phyloP scores from a whole-genome alignment of 2,113 vertebrate genomes.

The Coregonus clupeaformis region DNA sequence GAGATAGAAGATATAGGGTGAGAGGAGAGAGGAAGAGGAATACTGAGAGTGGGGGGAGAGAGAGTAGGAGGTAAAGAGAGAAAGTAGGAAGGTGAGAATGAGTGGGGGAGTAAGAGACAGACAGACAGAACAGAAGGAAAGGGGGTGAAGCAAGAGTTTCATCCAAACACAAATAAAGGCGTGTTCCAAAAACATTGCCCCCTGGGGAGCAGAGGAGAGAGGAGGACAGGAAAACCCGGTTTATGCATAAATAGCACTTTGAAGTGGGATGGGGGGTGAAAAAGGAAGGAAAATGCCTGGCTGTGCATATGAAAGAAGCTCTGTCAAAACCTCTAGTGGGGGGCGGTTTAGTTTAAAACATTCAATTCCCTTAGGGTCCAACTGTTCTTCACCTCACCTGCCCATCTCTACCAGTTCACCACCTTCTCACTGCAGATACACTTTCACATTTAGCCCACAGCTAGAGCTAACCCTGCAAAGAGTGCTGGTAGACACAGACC shows the following conservation, averaged over 20 bases:
- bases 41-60: too few relatives aligned
- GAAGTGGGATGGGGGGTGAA: conserved; percentile 65
- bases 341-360: conserved; percentile 49
- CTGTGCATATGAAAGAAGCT: conserved; percentile 49
- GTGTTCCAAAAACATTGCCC: conserved; percentile 64
- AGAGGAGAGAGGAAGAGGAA: neutral
- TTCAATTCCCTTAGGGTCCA: conserved; percentile 21
- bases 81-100: neutral
- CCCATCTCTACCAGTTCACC: conserved; percentile 34
- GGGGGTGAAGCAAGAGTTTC: neutral
- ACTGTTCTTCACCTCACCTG: conserved; percentile 38
- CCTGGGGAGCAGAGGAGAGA: conserved; percentile 68
- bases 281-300: neutral
- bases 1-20: conserved; percentile 3
- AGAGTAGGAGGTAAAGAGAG: neutral
- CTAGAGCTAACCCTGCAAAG: neutral
- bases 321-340: conserved; percentile 57
- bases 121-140: neutral
- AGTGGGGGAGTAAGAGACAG: neutral
- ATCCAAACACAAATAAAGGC: conserved; percentile 48
- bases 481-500: neutral
- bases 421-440: conserved; percentile 24
- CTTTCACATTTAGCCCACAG: neutral
- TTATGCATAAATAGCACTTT: conserved; percentile 80
- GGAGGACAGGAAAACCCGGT: conserved; percentile 70